A percentile compares a stretch with the other conserved stretches of the same genome.
Evolutionary conservation across 2,797 vertebrate genomes (phyloP).

Genomic region (Babyrousa celebensis): DNA sequence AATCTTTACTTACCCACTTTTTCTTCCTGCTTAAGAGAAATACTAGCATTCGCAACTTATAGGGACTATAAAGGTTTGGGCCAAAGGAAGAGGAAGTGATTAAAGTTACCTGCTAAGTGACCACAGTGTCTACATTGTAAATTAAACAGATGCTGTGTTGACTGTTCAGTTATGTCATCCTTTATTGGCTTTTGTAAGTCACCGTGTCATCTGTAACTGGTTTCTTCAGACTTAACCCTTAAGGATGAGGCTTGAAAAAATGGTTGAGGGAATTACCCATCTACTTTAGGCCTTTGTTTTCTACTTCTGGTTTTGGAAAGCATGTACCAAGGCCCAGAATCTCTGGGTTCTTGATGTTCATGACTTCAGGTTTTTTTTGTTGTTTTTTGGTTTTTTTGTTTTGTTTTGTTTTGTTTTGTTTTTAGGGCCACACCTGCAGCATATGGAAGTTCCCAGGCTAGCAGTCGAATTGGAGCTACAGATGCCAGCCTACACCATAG

Average conservation of each 20-base stretch:
- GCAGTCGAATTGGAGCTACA: too few species aligned
- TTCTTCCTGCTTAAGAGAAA: conserved; percentile 19
- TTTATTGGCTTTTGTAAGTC: conserved; percentile 32
- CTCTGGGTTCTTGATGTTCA: neutral
- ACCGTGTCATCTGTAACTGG: neutral
- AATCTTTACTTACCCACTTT: neutral
- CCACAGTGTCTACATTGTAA: neutral
- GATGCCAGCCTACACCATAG: too few species aligned
- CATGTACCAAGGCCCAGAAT: neutral
- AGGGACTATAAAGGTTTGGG: neutral
- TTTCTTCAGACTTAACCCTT: conserved; percentile 34
- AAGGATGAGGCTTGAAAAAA: conserved; percentile 12
- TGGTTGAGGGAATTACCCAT: neutral
- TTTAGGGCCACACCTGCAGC: too few species aligned
- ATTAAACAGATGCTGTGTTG: neutral
- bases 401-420: too few species aligned
- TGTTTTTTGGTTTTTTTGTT: too few species aligned
- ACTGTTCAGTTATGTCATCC: neutral
- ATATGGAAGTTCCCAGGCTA: too few species aligned
- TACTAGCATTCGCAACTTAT: neutral
- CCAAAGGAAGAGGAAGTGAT: neutral
- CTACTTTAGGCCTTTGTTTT: neutral
- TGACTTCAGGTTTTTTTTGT: too few species aligned
- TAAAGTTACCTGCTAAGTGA: conserved; percentile 10
- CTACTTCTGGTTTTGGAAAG: neutral